Evolutionary conservation across 1,140 invertebrate species (phyloP).

Genomic region (Sinonovacula constricta): DNA sequence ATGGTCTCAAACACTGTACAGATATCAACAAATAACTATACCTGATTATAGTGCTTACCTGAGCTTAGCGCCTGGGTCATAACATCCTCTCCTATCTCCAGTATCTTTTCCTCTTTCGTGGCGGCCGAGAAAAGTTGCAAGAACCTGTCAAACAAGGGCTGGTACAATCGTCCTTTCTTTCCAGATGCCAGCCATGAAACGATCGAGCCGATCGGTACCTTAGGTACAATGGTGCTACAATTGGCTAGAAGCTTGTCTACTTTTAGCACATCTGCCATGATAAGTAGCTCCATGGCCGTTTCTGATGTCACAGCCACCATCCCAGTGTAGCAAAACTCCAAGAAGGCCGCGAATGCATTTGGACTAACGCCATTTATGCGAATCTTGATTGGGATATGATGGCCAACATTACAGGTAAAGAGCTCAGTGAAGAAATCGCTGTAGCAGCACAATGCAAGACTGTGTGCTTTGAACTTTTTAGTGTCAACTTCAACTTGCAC

Average conservation of each 20-base stretch:
- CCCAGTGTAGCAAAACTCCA: slow-evolving; percentile 49
- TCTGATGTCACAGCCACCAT: slow-evolving; percentile 3
- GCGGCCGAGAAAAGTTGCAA: no score
- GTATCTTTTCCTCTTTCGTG: no score
- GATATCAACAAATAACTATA: no score
- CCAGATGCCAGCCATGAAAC: no score
- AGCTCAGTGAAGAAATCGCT: slow-evolving; percentile 59
- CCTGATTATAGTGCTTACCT: no score
- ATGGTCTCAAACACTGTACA: no score
- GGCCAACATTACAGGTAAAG: slow-evolving; percentile 35
- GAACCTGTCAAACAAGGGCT: no score
- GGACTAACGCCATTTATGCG: slow-evolving; percentile 53
- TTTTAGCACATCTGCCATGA: slow-evolving; percentile 34
- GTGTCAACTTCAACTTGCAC: slow-evolving; percentile 54
- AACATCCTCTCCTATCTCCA: no score
- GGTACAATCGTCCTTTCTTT: no score
- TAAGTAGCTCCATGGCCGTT: slow-evolving; percentile 23
- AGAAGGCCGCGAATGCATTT: slow-evolving; percentile 49
- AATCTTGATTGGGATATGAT: slow-evolving; percentile 54
- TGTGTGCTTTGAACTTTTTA: slow-evolving; percentile 58
- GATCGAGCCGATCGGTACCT: no score
- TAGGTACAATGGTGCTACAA: no score
- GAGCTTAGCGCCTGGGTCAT: no score
- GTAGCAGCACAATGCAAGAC: slow-evolving; percentile 51
- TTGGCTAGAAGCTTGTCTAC: neutral